Evolutionary conservation across 1,140 invertebrate species (phyloP), one percentile per base, ranked within the genome.

Genomic region (Ctenoplectra terminalis): DNA sequence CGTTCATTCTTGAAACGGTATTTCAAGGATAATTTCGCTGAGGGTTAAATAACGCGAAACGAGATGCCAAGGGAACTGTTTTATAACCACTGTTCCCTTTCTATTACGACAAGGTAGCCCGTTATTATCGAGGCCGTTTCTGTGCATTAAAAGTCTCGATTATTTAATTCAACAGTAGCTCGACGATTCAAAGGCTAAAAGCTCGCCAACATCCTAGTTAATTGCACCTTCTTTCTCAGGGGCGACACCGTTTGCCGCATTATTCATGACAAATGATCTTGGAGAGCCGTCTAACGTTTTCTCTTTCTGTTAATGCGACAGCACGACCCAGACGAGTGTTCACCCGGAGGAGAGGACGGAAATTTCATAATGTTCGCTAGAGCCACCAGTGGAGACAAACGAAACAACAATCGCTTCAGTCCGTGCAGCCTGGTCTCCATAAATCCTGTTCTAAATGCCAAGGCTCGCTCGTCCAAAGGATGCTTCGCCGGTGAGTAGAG

Each of bases 341-440:
- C 97, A 26, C 97, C 97, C 7, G 98, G 98, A 78, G 97, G 98
- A 66, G 97, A 98, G 90, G 97, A 98, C 94, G 98, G 98, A 20
- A 99, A 99, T 94, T 99, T 97, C 93, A 99, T 99, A 89, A 99
- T 99, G 98, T 99, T 99, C 92, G 97, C 97, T 1, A 95, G 97
- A 79, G 98, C 98, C 34, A 99, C 98, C 54, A 98, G 98, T 84
- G 98, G 98, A 29, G 98, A 99, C 94, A 97, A 98, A 91, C 96
- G 96, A 90, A 99, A 99, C 94, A 99, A 99, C 94, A 98, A 98
- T 93, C 97, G 97, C 90, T 99, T 99, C 93, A 98, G 97, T n/a
- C 96, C 97, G 0, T 99, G 96, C 91, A 99, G 98, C 71, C 94
- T 99, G 40, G 97, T 97, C 90, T 98, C 98, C 89, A 99, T 99